A percentile compares a stretch with the other conserved stretches of the same genome.
These are phyloP conservation scores for Sphenopsis melanotis DNA, from an alignment of 2,797 vertebrate genomes.

Conservation along the genomic window DNA sequence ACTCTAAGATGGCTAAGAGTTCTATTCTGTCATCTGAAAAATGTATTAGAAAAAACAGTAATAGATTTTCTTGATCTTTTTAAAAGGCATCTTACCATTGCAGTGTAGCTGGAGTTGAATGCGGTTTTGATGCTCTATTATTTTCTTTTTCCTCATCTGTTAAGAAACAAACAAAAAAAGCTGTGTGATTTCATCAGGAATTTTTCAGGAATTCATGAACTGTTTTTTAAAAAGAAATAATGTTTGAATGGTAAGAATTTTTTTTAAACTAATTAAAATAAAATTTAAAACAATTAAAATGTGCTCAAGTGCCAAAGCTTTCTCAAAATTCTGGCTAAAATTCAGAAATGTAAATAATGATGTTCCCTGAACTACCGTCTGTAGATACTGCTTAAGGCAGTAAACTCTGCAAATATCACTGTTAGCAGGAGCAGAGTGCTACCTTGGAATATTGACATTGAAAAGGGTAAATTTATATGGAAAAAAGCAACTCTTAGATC, in stretches of 20 bases:
- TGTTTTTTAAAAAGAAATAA: background rate
- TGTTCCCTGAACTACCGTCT: background rate
- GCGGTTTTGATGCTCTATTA: slow-evolving; percentile 95
- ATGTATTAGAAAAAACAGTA: background rate
- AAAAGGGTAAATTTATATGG: background rate
- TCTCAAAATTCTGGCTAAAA: background rate
- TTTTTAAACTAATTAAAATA: background rate
- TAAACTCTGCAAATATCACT: background rate
- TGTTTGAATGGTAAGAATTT: background rate
- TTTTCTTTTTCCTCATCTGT: slow-evolving; percentile 99
- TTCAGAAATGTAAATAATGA: background rate
- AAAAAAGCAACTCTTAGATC: background rate
- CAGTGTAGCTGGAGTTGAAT: slow-evolving; percentile 96
- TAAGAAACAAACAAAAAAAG: slow-evolving; percentile 28
- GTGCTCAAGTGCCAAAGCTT: background rate
- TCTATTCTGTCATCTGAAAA: background rate
- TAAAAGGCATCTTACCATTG: slow-evolving; percentile 85
- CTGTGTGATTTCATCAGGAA: slow-evolving; percentile 12
- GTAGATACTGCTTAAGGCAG: background rate
- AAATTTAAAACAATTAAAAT: background rate
- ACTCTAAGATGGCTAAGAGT: background rate
- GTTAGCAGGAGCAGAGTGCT: background rate
- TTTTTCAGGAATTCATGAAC: background rate
- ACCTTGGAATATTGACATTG: background rate
- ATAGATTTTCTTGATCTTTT: background rate